Conservation (phyloP, 2,797 vertebrate genomes). For the Halcyon leucocephala region DNA sequence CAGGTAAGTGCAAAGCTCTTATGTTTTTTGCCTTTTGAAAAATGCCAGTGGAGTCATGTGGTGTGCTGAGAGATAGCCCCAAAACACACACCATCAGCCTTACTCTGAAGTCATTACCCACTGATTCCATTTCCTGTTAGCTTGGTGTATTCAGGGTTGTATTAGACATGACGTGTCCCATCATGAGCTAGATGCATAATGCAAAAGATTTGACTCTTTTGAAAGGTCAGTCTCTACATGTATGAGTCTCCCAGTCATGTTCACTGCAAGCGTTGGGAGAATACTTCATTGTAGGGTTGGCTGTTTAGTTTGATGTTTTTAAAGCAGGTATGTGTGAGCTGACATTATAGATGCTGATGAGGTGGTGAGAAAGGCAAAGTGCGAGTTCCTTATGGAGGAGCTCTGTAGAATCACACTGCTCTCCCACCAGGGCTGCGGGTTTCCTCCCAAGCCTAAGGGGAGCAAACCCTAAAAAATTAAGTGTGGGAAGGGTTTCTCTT, state of each 20-base stretch:
- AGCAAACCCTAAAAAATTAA: background rate
- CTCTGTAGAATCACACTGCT: background rate
- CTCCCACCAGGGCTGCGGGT: background rate
- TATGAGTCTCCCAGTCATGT: background rate
- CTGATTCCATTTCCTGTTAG: background rate
- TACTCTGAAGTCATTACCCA: background rate
- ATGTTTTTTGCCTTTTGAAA: background rate
- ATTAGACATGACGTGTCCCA: accelerated
- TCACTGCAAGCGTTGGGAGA: background rate
- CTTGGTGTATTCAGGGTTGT: background rate
- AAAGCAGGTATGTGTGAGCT: background rate
- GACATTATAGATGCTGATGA: background rate
- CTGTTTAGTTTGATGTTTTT: background rate
- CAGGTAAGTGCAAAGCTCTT: background rate
- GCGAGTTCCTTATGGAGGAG: background rate
- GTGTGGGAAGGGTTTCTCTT: background rate
- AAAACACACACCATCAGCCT: background rate
- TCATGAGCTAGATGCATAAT: background rate
- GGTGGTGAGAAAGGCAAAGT: background rate
- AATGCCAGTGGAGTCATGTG: background rate
- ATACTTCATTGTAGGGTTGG: background rate
- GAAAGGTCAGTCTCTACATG: background rate
- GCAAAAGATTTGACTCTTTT: background rate
- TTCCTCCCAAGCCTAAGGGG: background rate
- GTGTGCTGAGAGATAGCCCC: background rate